Base-by-base conservation (phyloP, 2,113 vertebrate species). In the Xiphorhynchus elegans region DNA sequence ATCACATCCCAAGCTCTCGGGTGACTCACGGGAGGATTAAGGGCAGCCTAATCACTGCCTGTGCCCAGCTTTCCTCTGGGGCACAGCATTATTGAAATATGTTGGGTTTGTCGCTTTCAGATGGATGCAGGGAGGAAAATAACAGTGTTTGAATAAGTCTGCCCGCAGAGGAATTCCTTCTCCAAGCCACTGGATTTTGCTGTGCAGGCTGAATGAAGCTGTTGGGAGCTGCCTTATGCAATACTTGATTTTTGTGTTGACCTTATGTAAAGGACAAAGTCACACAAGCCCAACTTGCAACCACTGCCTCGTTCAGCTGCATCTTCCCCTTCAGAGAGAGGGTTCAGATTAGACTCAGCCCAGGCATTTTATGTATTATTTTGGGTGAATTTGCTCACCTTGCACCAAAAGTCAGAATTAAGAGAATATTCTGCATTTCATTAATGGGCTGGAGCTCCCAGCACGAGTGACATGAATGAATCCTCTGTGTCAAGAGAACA, bases 211-310 rank as follows among this genome's bases (percentile, higher is more conserved):
- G 53, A 50, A 2, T 18, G 29, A 40, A 55, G 63, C 78, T 55
- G 16, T 5, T 5, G 60, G 46, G 5, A 23, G 55, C 60, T 26
- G 87, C 33, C 1, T 88, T 64, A 67, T 40, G 86, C 84, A 93
- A 15, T 12, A 10, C 62, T 46, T 75, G 67, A 7, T 13, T 77
- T 91, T 60, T 29, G 53, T 25, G 44, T 31, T 94, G 96, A 97
- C 93, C 95, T 96, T 88, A 74, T 0, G 6, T 25, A 26, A 90
- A 94, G 95, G 91, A 95, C 94, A 80, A 83, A 87, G 94, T 87
- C 87, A 83, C 84, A 17, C 28, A 0, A 84, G n/a, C 62, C 62
- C 39, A 17, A 28, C 60, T 63, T 78, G 89, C 69, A 28, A 0
- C 5, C 46, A 0, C 58, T 53, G 60, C 73, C 55, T 75, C 39